These are phyloP conservation scores for Cryptus armator DNA, from an alignment of 2,888 invertebrate species.

Conservation along the genomic window DNA sequence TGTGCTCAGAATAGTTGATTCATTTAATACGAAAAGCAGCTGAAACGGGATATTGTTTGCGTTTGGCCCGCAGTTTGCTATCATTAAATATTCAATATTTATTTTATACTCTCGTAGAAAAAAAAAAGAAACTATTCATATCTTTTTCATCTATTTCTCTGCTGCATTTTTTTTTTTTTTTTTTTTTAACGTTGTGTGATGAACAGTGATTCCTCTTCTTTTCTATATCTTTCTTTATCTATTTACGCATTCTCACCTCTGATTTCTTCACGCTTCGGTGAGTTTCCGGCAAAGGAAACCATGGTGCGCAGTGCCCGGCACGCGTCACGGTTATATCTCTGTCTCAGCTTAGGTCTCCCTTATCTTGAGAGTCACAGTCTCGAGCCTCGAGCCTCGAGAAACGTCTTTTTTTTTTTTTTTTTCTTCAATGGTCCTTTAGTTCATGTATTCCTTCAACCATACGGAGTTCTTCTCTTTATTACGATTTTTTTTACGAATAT, in stretches of 20 bases:
- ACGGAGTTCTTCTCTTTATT: not conserved
- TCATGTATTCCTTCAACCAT: not conserved
- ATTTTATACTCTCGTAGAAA: not conserved
- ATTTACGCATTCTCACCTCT: constrained; percentile 58
- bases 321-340: constrained; percentile 49
- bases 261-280: constrained; percentile 59
- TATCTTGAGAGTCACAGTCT: not conserved
- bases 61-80: constrained; percentile 45
- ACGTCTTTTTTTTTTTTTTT: not conserved
- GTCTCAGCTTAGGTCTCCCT: not conserved
- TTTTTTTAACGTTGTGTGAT: constrained; percentile 1
- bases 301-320: constrained; percentile 49
- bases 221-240: constrained; percentile 48
- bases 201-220: constrained; percentile 35
- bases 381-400: not conserved
- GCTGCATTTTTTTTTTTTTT: not conserved
- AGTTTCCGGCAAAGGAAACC: constrained; percentile 47
- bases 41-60: constrained; percentile 44
- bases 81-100: constrained; percentile 41
- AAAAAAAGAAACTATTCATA: constrained; percentile 24
- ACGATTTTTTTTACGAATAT: not conserved
- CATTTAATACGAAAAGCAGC: constrained; percentile 39
- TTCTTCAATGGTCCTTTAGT: not conserved
- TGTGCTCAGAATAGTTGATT: constrained; percentile 2
- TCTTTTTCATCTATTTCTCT: not conserved